Evolutionary conservation across 2,888 invertebrate genomes (phyloP), one percentile per base, ranked within the genome.

Genomic region (Sturmia bella): DNA sequence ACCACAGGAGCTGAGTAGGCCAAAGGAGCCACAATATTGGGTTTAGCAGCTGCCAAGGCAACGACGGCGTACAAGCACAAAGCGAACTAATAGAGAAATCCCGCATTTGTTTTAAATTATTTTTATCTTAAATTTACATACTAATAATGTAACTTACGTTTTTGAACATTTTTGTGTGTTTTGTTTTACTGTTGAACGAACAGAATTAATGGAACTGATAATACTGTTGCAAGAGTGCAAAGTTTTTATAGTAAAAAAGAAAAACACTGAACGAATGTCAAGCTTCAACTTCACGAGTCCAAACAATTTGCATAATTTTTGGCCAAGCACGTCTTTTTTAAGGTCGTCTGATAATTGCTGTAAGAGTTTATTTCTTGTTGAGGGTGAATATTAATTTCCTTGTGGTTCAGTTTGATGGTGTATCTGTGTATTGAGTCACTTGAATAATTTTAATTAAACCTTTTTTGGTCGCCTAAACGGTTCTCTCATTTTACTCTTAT

Each of bases 1-100:
- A 86, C 84, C n/a, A 83, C 56, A 56, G 86, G 85, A 13, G 86
- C 77, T 17, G 86, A 85, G 74, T 84, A 84, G 1, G 84, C 81
- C 63, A 86, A 37, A 24, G 85, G 85, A 24, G 86, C 84, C 9
- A 86, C 81, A 54, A 86, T 24, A 43, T 80, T 85, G 15, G 86
- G 86, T 32, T 86, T 86, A 77, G 86, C 86, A 27, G 84, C 83
- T n/a, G 70, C 85, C 64, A 79, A 76, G 19, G 86, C 86, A 56
- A 86, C 24, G 13, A 86, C 13, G 37, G 85, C 85, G 24, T 85
- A 66, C 50, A 85, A 84, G 64, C 84, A 85, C 50, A 86, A 48
- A 78, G 84, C 70, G 59, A 83, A 76, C 85, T 85, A 17, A 17
- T n/a, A n/a, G n/a, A n/a, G n/a, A n/a, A n/a, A n/a, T n/a, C n/a